Evolutionary conservation across 2,113 vertebrate genomes (phyloP).

Genomic region (Epinephelus lanceolatus): DNA sequence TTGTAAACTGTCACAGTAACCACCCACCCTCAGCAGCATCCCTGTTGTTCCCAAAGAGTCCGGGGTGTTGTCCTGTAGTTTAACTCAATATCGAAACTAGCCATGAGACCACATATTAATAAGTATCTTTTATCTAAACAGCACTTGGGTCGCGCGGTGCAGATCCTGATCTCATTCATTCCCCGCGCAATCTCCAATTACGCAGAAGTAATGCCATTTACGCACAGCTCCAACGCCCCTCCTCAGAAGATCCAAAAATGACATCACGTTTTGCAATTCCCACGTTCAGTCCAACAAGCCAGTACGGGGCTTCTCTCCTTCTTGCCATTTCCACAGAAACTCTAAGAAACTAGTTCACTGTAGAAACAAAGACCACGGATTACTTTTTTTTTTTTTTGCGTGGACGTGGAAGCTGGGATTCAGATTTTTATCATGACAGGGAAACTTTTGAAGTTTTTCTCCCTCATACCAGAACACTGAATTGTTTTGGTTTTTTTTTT

Average conservation of each 20-base stretch:
- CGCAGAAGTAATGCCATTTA: slow-evolving; percentile 69
- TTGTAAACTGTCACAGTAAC: neutral
- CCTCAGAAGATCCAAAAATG: slow-evolving; percentile 78
- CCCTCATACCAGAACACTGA: slow-evolving; percentile 15
- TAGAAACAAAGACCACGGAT: slow-evolving; percentile 40
- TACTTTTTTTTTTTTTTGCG: slow-evolving; percentile 20
- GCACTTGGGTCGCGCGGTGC: slow-evolving; percentile 1
- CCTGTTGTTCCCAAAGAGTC: slow-evolving; percentile 2
- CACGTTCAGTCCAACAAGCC: slow-evolving; percentile 81
- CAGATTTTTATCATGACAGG: slow-evolving; percentile 45
- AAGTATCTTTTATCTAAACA: slow-evolving; percentile 22
- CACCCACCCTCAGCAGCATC: neutral
- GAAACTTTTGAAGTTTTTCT: slow-evolving; percentile 23
- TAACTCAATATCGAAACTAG: neutral
- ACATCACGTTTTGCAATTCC: slow-evolving; percentile 86
- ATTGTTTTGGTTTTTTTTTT: slow-evolving; percentile 7
- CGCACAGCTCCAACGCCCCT: slow-evolving; percentile 71
- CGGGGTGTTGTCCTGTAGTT: slow-evolving; percentile 12
- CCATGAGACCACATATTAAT: neutral
- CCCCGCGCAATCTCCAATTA: slow-evolving; percentile 59
- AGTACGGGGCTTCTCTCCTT: slow-evolving; percentile 52
- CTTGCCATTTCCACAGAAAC: slow-evolving; percentile 42
- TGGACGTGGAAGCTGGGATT: slow-evolving; percentile 47
- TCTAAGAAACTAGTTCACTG: slow-evolving; percentile 15
- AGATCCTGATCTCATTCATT: slow-evolving; percentile 46